A percentile compares a stretch with the other conserved stretches of the same genome.
Evolutionary conservation across 2,113 vertebrate species (phyloP).

Genomic region (Eurypyga helias): DNA sequence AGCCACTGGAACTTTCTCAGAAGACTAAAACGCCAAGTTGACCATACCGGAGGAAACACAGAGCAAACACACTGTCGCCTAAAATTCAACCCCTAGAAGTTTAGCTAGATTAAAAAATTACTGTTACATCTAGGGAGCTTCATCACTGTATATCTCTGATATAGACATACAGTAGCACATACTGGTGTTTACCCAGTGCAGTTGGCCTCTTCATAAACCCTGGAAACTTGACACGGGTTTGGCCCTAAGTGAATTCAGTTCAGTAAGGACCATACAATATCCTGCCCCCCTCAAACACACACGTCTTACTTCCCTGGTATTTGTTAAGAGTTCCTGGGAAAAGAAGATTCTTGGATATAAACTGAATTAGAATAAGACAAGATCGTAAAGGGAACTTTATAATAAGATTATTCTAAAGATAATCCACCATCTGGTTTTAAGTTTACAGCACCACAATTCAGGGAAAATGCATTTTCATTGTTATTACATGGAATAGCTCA

Average conservation of each 20-base stretch:
- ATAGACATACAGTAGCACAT: background rate
- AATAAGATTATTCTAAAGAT: background rate
- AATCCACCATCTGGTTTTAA: background rate
- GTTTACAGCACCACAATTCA: background rate
- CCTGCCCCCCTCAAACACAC: background rate
- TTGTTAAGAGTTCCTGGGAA: background rate
- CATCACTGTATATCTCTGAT: background rate
- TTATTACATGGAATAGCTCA: background rate
- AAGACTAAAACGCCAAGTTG: background rate
- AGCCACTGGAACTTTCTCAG: background rate
- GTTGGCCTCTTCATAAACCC: background rate
- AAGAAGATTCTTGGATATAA: background rate
- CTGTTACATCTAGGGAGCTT: background rate
- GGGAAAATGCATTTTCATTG: background rate
- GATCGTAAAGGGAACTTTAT: background rate
- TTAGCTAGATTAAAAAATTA: background rate
- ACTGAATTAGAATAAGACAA: background rate
- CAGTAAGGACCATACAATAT: background rate
- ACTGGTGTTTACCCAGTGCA: background rate
- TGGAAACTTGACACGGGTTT: background rate
- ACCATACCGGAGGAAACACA: background rate
- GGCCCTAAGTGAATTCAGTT: background rate
- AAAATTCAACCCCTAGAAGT: background rate
- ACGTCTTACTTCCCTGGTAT: background rate
- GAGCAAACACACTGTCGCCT: background rate